These are phyloP conservation scores for Coecobrya sp. DNA, from an alignment of 2,888 invertebrate genomes.

Conservation along the genomic window DNA sequence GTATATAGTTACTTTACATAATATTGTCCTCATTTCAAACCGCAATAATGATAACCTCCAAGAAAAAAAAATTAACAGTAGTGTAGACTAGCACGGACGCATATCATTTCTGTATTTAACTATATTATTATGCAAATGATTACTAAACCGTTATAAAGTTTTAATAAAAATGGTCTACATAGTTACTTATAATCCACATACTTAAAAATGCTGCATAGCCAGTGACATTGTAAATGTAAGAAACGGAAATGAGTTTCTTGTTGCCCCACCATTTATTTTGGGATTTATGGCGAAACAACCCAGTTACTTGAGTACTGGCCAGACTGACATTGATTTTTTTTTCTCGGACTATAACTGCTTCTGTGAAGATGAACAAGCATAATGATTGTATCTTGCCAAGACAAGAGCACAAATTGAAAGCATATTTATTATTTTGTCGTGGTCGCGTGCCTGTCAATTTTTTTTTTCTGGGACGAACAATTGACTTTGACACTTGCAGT, in stretches of 20 bases:
- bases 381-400: too few relatives aligned
- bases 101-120: too few relatives aligned
- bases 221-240: neutral
- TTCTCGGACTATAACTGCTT: neutral
- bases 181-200: too few relatives aligned
- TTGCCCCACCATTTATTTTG: neutral
- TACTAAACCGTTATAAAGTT: neutral
- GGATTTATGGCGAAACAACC: neutral
- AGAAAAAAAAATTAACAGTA: neutral
- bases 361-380: too few relatives aligned
- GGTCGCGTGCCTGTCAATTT: neutral
- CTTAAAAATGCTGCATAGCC: neutral
- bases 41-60: neutral
- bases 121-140: too few relatives aligned
- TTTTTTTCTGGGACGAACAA: neutral
- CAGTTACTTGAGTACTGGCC: too few relatives aligned
- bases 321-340: conserved; percentile 8
- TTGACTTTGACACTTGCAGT: conserved; percentile 29
- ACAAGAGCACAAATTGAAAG: too few relatives aligned
- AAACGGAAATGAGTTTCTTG: neutral
- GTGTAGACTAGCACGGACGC: neutral
- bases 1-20: too few relatives aligned
- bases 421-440: too few relatives aligned
- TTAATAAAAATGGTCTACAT: too few relatives aligned
- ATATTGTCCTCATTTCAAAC: neutral